A percentile compares a stretch with the other conserved stretches of the same genome.
phyloP scores from a whole-genome alignment of 2,888 invertebrate species.

The Amphiduros pacificus region DNA sequence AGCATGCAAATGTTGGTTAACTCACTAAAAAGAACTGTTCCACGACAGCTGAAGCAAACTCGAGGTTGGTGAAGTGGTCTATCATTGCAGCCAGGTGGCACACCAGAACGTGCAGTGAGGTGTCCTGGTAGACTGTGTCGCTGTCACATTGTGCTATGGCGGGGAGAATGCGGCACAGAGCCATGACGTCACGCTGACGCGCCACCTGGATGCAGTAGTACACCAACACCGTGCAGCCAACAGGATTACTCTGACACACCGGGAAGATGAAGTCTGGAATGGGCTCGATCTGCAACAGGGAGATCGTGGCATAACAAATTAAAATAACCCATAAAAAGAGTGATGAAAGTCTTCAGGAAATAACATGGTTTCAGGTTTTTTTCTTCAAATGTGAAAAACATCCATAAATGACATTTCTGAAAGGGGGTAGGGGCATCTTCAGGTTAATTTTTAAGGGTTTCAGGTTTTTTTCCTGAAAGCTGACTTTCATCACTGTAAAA shows the following conservation, averaged over 20 bases:
- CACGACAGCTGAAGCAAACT: constrained; percentile 92
- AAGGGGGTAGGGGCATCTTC: not conserved
- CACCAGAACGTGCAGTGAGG: constrained; percentile 87
- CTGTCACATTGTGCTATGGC: constrained; percentile 83
- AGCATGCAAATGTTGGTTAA: too few relatives aligned
- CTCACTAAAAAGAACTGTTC: constrained; percentile 87
- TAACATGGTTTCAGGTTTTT: too few relatives aligned
- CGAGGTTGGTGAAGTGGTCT: constrained; percentile 90
- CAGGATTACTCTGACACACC: constrained; percentile 16
- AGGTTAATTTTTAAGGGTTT: not conserved
- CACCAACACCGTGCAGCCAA: constrained; percentile 18
- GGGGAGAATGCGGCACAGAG: constrained; percentile 80
- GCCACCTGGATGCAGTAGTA: constrained; percentile 60
- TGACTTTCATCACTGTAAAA: too few relatives aligned
- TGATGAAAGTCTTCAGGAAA: too few relatives aligned
- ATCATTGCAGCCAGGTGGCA: constrained; percentile 82
- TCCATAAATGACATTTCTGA: too few relatives aligned
- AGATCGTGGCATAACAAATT: too few relatives aligned
- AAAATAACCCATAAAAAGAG: too few relatives aligned
- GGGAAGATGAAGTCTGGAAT: constrained; percentile 17
- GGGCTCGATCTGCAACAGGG: constrained; percentile 22
- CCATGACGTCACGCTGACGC: constrained; percentile 77
- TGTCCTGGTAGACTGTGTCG: constrained; percentile 91
- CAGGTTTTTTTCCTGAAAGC: not conserved
- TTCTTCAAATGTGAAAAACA: too few relatives aligned